phyloP scores from a whole-genome alignment of 2,888 invertebrate genomes.

The Leptopilina myrica region DNA sequence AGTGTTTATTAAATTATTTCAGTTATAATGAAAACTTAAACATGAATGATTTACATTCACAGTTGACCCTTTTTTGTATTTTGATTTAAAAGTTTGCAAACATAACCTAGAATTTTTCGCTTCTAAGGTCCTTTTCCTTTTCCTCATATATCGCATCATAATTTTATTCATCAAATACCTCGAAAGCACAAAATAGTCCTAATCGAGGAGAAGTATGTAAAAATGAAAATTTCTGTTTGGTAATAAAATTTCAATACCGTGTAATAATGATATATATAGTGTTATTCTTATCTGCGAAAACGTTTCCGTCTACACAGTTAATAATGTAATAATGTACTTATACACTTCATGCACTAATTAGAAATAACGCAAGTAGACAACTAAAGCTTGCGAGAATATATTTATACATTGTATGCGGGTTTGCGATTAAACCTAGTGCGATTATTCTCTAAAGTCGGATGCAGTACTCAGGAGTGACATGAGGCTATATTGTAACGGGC shows the following conservation, averaged over 20 bases:
- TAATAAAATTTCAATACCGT: too few species aligned
- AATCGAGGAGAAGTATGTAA: too few species aligned
- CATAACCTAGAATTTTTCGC: too few species aligned
- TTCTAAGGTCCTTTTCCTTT: too few species aligned
- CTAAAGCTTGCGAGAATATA: neutral
- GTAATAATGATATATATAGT: neutral
- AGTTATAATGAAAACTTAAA: too few species aligned
- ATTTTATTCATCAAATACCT: too few species aligned
- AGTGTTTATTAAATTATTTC: too few species aligned
- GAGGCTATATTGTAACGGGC: conserved; percentile 17
- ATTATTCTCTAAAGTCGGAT: conserved; percentile 34
- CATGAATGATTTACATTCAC: too few species aligned
- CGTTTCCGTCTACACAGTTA: neutral
- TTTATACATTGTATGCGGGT: conserved; percentile 8
- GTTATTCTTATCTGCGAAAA: neutral
- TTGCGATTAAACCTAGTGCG: conserved; percentile 12
- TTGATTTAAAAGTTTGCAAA: too few species aligned
- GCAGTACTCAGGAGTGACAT: conserved; percentile 20
- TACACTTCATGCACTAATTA: conserved; percentile 34
- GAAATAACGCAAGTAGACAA: conserved; percentile 14
- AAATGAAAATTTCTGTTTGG: neutral
- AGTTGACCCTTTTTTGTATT: too few species aligned
- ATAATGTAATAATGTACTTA: neutral
- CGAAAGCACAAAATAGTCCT: too few species aligned
- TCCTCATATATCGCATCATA: too few species aligned